Conservation (phyloP, 2,797 vertebrate genomes). For the Hybognathus amarus region DNA sequence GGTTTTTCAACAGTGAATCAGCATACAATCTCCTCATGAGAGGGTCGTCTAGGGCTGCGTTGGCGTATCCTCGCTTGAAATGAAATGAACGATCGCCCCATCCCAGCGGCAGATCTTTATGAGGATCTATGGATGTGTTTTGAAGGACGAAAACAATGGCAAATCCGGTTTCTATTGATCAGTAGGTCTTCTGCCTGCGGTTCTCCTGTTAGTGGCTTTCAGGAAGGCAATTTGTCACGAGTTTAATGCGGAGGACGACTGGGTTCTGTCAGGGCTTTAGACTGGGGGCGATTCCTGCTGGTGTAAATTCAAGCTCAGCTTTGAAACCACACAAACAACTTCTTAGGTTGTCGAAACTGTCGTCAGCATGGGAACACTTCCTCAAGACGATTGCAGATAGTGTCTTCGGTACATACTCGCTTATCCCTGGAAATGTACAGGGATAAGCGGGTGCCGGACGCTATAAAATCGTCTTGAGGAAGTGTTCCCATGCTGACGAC, state of each 20-base stretch:
- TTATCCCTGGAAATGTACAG: no score
- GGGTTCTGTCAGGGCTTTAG: slow-evolving; percentile 11
- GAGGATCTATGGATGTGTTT: slow-evolving; percentile 73
- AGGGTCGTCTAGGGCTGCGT: not conserved
- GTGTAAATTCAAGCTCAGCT: slow-evolving; percentile 64
- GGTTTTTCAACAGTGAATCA: slow-evolving; percentile 40
- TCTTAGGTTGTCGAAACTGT: slow-evolving; percentile 47
- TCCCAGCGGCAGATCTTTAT: slow-evolving; percentile 65
- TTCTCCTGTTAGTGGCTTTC: slow-evolving; percentile 57
- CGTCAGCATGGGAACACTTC: not conserved
- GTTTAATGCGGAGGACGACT: slow-evolving; percentile 28
- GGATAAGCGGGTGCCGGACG: no score
- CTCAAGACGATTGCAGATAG: not conserved
- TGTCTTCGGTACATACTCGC: not conserved
- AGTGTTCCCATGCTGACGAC: not conserved
- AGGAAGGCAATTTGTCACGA: slow-evolving; percentile 38
- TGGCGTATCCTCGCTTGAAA: slow-evolving; percentile 37
- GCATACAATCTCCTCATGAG: slow-evolving; percentile 55
- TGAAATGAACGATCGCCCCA: slow-evolving; percentile 65
- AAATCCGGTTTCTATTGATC: slow-evolving; percentile 82
- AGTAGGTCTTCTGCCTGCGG: slow-evolving; percentile 54
- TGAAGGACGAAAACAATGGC: slow-evolving; percentile 71
- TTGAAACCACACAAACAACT: slow-evolving; percentile 33
- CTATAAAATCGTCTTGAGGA: not conserved
- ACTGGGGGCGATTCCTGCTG: slow-evolving; percentile 47